Conservation (phyloP, 2,888 invertebrate species). For the Pammene aurita region DNA sequence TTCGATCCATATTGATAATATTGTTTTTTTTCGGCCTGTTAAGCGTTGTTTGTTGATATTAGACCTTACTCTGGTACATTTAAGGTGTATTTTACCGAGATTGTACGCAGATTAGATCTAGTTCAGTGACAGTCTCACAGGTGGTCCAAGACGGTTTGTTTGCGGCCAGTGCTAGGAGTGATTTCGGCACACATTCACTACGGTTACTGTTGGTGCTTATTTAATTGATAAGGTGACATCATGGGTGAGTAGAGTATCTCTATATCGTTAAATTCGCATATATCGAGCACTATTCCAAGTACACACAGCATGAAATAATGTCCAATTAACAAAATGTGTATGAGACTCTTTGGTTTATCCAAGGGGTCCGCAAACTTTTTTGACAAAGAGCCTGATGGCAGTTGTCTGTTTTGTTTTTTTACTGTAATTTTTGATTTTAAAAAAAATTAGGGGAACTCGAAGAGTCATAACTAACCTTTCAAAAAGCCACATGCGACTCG, state of each 20-base stretch:
- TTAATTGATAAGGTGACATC: slow-evolving; percentile 6
- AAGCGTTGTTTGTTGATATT: background rate
- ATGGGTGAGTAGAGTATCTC: background rate
- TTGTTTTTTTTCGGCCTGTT: slow-evolving; percentile 18
- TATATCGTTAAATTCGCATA: background rate
- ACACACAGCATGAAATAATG: background rate
- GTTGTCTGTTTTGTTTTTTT: too few relatives aligned
- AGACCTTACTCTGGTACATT: background rate
- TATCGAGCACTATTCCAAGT: background rate
- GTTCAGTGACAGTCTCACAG: slow-evolving; percentile 18
- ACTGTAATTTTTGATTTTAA: too few relatives aligned
- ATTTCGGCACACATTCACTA: slow-evolving; percentile 25
- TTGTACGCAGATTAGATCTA: background rate
- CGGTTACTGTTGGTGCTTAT: slow-evolving; percentile 8
- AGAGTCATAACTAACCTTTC: too few relatives aligned
- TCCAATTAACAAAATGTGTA: background rate
- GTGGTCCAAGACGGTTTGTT: slow-evolving; percentile 27
- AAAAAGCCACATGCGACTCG: too few relatives aligned
- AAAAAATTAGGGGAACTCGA: too few relatives aligned
- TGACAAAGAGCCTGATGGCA: too few relatives aligned
- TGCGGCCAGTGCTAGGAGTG: slow-evolving; percentile 30
- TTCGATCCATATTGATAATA: slow-evolving; percentile 30
- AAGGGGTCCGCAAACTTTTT: too few relatives aligned
- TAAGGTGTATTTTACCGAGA: background rate
- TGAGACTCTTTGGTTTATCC: too few relatives aligned